These are phyloP conservation scores for Melanophora roralis DNA, from an alignment of 2,888 invertebrate genomes.

Conservation along the genomic window DNA sequence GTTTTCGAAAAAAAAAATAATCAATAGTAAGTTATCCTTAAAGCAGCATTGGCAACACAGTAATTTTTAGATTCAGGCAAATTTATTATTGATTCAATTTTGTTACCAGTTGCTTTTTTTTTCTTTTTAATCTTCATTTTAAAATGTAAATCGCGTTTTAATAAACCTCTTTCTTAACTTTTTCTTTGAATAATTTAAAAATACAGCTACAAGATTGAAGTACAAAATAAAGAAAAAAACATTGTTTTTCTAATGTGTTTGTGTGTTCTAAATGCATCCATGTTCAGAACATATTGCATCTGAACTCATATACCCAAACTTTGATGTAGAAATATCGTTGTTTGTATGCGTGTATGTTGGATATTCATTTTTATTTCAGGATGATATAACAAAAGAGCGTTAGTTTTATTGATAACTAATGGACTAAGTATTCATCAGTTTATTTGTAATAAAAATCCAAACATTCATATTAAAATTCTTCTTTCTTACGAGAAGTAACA, in stretches of 20 bases:
- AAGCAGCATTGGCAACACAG: no score
- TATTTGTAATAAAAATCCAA: conserved; percentile 62
- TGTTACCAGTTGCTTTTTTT: conserved; percentile 20
- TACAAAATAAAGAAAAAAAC: background rate
- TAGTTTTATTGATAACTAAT: conserved; percentile 61
- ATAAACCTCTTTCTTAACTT: conserved; percentile 52
- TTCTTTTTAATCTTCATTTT: conserved; percentile 53
- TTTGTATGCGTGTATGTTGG: background rate
- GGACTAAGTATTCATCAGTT: conserved; percentile 62
- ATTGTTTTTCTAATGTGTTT: background rate
- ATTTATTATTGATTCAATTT: conserved; percentile 20
- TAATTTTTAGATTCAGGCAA: background rate
- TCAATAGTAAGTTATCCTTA: no score
- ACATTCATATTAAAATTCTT: conserved; percentile 59
- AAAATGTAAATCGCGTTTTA: conserved; percentile 62
- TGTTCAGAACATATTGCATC: conserved; percentile 36
- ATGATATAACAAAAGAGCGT: conserved; percentile 43
- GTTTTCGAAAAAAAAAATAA: no score
- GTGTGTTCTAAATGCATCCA: conserved; percentile 27
- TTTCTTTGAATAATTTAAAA: conserved; percentile 50
- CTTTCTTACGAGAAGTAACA: conserved; percentile 4
- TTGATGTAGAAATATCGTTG: background rate
- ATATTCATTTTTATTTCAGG: background rate
- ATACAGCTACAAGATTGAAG: background rate
- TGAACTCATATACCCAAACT: conserved; percentile 6